A percentile compares a stretch with the other conserved stretches of the same genome.
Evolutionary conservation across 1,140 invertebrate genomes (phyloP).

Genomic region (Meloidogyne hapla): DNA sequence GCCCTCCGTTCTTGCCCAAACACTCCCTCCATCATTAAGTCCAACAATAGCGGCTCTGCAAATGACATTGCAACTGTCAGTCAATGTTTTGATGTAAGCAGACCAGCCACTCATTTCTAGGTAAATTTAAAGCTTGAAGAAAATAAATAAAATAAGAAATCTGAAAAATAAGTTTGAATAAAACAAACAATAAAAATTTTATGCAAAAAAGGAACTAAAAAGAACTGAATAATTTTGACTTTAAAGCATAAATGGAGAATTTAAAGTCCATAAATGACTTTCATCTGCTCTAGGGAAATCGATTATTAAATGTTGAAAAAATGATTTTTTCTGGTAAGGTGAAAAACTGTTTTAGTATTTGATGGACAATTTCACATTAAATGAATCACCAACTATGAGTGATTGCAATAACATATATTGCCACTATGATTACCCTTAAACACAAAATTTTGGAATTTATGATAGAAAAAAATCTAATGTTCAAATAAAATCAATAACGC

Average conservation of each 20-base stretch:
- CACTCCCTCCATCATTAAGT: conserved; percentile 46
- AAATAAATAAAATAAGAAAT: not conserved
- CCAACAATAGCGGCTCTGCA: conserved; percentile 60
- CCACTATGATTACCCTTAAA: too few relatives aligned
- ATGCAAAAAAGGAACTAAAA: too few relatives aligned
- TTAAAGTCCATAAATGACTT: too few relatives aligned
- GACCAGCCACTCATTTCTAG: conserved; percentile 59
- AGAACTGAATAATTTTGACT: too few relatives aligned
- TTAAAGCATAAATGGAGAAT: too few relatives aligned
- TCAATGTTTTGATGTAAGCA: conserved; percentile 57
- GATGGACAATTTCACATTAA: not conserved
- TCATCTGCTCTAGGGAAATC: not conserved
- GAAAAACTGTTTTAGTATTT: not conserved
- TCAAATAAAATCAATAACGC: not conserved
- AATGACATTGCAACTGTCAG: conserved; percentile 41
- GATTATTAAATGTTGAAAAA: not conserved
- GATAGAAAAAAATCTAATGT: not conserved
- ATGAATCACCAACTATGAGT: not conserved
- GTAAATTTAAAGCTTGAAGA: not conserved
- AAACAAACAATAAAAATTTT: too few relatives aligned
- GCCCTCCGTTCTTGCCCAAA: conserved; percentile 59
- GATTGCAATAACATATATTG: too few relatives aligned
- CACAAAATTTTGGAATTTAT: too few relatives aligned
- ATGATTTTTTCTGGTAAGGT: not conserved
- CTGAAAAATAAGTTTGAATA: not conserved